Evolutionary conservation across 92 coral and sea anemone species (phyloP).

Genomic region (Epizoanthus illoricatus): DNA sequence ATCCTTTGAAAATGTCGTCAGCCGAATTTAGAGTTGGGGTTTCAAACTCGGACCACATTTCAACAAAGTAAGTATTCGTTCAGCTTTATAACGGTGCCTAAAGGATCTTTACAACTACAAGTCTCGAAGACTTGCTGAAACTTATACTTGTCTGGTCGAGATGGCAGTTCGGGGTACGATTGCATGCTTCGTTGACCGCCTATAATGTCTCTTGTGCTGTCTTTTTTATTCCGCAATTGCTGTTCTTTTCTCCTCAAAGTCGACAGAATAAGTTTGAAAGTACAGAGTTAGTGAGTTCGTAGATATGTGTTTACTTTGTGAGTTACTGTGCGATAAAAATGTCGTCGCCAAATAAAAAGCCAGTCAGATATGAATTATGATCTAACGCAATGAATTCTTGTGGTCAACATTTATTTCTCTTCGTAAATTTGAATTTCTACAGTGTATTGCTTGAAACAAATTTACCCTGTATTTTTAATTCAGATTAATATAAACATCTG

Average conservation of each 20-base stretch:
- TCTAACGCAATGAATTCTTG: conserved; percentile 11
- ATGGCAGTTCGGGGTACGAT: conserved; percentile 3
- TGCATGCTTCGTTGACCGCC: conserved; percentile 12
- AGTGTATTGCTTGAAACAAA: no score
- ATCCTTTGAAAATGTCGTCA: conserved; percentile 40
- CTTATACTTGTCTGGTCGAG: not conserved
- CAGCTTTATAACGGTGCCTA: not conserved
- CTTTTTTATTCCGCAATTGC: not conserved
- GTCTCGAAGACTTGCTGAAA: no score
- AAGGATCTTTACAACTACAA: not conserved
- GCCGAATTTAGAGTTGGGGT: conserved; percentile 48
- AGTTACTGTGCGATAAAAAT: not conserved
- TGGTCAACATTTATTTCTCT: not conserved
- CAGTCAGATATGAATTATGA: not conserved
- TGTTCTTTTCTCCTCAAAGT: not conserved
- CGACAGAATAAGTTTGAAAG: not conserved
- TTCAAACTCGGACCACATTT: conserved; percentile 26
- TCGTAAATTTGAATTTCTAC: not conserved
- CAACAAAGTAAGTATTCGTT: conserved; percentile 55
- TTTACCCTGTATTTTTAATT: not conserved
- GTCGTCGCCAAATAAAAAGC: not conserved
- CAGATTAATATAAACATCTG: no score
- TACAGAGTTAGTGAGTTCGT: not conserved
- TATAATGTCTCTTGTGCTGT: not conserved
- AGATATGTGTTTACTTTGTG: conserved; percentile 6